A percentile compares a stretch with the other conserved stretches of the same genome.
phyloP scores from a whole-genome alignment of 1,140 invertebrate genomes.

The Atopsyche davidsoni region DNA sequence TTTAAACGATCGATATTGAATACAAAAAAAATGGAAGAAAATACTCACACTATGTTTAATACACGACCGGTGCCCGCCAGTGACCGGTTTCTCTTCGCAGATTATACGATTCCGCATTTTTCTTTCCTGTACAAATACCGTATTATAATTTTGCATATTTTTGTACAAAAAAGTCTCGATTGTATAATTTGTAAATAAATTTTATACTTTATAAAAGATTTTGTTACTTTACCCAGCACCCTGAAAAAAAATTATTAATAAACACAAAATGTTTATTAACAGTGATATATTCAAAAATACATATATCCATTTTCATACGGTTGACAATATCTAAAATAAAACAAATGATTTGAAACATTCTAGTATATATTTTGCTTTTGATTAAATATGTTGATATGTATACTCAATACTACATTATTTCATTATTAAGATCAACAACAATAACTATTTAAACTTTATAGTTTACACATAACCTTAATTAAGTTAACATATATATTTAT shows the following conservation, averaged over 20 bases:
- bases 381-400: slow-evolving; percentile 26
- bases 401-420: slow-evolving; percentile 28
- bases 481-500: not conserved
- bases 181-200: slow-evolving; percentile 11
- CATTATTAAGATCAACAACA: slow-evolving; percentile 30
- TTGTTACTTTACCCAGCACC: not conserved
- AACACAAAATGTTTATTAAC: too few species aligned
- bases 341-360: slow-evolving; percentile 28
- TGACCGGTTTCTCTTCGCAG: too few species aligned
- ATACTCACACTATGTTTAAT: too few species aligned
- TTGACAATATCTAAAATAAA: too few species aligned
- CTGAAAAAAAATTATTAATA: too few species aligned
- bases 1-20: too few species aligned
- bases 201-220: not conserved
- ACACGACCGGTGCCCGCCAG: too few species aligned
- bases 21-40: too few species aligned
- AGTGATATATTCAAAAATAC: too few species aligned
- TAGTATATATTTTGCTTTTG: slow-evolving; percentile 29
- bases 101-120: too few species aligned
- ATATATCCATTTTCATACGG: too few species aligned
- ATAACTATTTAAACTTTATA: slow-evolving; percentile 22
- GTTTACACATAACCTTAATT: slow-evolving; percentile 3
- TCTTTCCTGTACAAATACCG: too few species aligned
- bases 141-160: slow-evolving; percentile 6
- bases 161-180: slow-evolving; percentile 1